These are phyloP conservation scores for Salminus brasiliensis DNA, from an alignment of 2,113 vertebrate species.

Conservation along the genomic window DNA sequence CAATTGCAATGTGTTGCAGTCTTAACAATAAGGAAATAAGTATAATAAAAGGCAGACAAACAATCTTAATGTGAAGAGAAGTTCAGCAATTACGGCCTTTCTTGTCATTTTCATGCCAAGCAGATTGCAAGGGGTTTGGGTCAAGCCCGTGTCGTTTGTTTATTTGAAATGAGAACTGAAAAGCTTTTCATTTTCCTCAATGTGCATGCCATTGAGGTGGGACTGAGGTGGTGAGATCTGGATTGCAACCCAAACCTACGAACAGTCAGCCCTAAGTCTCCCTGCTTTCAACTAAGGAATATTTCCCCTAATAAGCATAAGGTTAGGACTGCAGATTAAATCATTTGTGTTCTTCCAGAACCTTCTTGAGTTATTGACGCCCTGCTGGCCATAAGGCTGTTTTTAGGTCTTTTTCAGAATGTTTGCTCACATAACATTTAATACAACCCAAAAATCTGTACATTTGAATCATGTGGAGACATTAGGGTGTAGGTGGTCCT, in stretches of 20 bases:
- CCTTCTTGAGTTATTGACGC: not conserved
- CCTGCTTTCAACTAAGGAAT: not conserved
- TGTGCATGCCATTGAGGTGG: slow-evolving; percentile 92
- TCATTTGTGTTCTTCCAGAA: slow-evolving; percentile 2
- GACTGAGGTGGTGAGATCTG: slow-evolving; percentile 87
- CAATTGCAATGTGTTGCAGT: not conserved
- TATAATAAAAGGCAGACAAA: no score
- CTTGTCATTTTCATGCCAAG: slow-evolving; percentile 97
- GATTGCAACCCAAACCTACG: slow-evolving; percentile 71
- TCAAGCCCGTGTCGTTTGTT: slow-evolving; percentile 79
- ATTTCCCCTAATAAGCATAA: not conserved
- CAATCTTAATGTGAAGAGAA: not conserved
- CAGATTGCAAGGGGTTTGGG: slow-evolving; percentile 85
- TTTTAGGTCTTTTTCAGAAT: not conserved
- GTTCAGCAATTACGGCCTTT: slow-evolving; percentile 21
- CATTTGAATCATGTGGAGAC: not conserved
- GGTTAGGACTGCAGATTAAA: not conserved
- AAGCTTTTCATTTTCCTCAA: slow-evolving; percentile 84
- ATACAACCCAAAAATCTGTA: not conserved
- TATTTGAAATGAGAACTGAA: slow-evolving; percentile 78
- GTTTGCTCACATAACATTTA: not conserved
- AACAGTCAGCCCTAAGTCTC: slow-evolving; percentile 21
- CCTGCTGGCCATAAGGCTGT: not conserved
- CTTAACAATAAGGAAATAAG: not conserved
- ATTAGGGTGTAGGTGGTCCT: not conserved